Percentiles rank a stretch among this genome's conserved stretches.
These are phyloP conservation scores for Empidonax traillii DNA, from an alignment of 2,113 vertebrate species.

Conservation along the genomic window DNA sequence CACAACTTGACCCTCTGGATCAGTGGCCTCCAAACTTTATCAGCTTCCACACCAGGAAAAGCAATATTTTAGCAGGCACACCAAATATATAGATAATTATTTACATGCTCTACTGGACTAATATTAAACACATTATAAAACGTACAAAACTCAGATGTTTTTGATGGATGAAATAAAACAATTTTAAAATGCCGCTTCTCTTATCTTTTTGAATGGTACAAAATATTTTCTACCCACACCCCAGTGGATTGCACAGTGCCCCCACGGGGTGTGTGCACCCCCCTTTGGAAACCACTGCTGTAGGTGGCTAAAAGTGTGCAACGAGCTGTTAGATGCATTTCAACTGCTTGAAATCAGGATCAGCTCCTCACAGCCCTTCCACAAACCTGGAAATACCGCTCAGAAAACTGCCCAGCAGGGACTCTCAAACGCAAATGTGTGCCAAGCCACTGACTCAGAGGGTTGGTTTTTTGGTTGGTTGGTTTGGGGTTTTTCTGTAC, in stretches of 20 bases:
- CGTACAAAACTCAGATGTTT: neutral
- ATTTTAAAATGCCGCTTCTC: neutral
- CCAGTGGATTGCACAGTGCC: neutral
- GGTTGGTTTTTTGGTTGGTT: neutral
- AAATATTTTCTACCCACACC: neutral
- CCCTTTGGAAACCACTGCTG: neutral
- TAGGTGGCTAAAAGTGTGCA: rapidly evolving
- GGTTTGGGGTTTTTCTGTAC: neutral
- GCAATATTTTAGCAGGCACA: neutral
- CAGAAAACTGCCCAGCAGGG: neutral
- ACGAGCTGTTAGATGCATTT: neutral
- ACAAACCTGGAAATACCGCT: neutral
- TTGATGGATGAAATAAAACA: neutral
- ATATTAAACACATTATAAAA: neutral
- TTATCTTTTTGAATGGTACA: neutral
- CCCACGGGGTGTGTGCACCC: neutral
- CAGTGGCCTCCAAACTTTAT: neutral
- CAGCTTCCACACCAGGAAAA: neutral
- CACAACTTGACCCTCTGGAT: neutral
- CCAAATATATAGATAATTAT: neutral
- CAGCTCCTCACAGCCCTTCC: neutral
- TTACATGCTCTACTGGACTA: neutral
- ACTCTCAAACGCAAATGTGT: neutral
- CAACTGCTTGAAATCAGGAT: neutral
- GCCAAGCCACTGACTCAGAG: neutral